Conservation (phyloP, 2,113 vertebrate species). For the Octodon degus region DNA sequence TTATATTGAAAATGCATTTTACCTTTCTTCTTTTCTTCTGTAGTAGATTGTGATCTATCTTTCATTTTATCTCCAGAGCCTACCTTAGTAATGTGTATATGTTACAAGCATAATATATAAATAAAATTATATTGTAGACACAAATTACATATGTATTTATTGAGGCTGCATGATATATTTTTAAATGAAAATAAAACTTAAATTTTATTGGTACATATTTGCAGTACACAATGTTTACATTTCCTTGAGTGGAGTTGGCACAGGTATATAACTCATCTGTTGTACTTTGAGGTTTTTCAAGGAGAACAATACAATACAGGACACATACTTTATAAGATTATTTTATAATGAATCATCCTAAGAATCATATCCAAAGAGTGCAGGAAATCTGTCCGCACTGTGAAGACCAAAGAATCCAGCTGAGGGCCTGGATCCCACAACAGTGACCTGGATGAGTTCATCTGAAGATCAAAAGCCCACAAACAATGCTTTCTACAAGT, state of each 20-base stretch:
- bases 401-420: too few relatives aligned
- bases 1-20: background rate
- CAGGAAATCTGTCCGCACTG: too few relatives aligned
- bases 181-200: slow-evolving; percentile 36
- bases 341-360: too few relatives aligned
- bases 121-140: background rate
- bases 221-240: background rate
- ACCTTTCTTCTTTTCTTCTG: background rate
- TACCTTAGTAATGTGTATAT: background rate
- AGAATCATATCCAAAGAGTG: too few relatives aligned
- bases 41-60: background rate
- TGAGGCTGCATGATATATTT: background rate
- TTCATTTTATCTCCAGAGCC: slow-evolving; percentile 19
- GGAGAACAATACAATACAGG: too few relatives aligned
- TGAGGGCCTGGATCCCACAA: too few relatives aligned
- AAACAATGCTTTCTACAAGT: too few relatives aligned
- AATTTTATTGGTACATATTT: background rate
- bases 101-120: background rate
- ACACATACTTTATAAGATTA: too few relatives aligned
- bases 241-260: background rate
- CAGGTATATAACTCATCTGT: background rate
- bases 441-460: too few relatives aligned
- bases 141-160: background rate
- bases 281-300: too few relatives aligned
- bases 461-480: too few relatives aligned